Base-by-base conservation (phyloP, 2,888 invertebrate genomes). In the Ceriagrion tenellum region DNA sequence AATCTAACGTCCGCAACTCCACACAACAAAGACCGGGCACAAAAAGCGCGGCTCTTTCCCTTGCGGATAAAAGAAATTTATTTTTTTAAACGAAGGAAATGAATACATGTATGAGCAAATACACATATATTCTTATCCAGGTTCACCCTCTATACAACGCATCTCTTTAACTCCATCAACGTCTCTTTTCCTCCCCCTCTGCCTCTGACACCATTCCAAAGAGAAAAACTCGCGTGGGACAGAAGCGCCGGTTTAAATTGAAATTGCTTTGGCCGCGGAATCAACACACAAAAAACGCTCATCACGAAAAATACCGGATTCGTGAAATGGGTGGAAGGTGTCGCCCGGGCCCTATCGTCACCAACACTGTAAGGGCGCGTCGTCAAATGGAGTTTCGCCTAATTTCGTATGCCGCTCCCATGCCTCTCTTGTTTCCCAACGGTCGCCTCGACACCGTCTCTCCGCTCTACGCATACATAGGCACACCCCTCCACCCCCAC, bases 201-300 rank as follows among this genome's bases (percentile, higher is more conserved):
- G 47, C n/a, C 89, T 55, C 89, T 55, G 55, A 55, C 89, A 20
- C 55, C n/a, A n/a, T 55, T 55, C 55, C 55, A 18, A 35, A 30
- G 35, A 23, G 81, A 35, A 81, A 81, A 81, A 81, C 35, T 69
- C 69, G 30, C 35, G 4, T 35, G 69, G 93, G 74, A 93, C 63
- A 93, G 47, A 23, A n/a, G 69, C 74, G 26, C 47, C 93, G 69
- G 63, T 74, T 23, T 55, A 69, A 69, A 93, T 93, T 69, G 93
- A 93, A 93, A 93, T 69, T 63, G 47, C 93, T 69, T 40, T 55
- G 63, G 26, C 74, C 93, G 69, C 63, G 55, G 69, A 93, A 93
- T 55, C 69, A 55, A 69, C 93, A 69, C 93, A 93, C n/a, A n/a
- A n/a, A 89, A 81, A 74, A 74, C 93, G 93, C 93, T 69, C 93